Evolutionary conservation across 2,888 invertebrate species (phyloP), one percentile per base, ranked within the genome.

Genomic region (Xylota segnis): DNA sequence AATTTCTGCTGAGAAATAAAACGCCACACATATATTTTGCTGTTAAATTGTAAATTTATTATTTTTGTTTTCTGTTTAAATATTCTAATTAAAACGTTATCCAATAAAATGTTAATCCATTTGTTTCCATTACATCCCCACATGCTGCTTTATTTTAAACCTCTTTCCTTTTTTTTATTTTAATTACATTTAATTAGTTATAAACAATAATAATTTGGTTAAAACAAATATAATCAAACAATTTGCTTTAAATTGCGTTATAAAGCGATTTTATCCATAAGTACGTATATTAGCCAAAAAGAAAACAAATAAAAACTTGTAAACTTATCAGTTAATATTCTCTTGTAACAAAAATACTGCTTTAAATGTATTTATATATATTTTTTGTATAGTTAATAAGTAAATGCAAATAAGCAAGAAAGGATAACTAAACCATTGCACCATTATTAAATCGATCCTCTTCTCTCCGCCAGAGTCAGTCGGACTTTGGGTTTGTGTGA

Each of bases 31-130:
- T 56, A 27, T 76, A 50, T 52, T 79, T 71, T 81, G 75, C 74
- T 81, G 37, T 66, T 71, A 76, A 84, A 84, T 63, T 75, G 65
- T 58, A 66, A 84, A 81, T 84, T 79, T 75, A 84, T 84, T 83
- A 54, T 52, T 61, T 16, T n/a, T n/a, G n/a, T n/a, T n/a, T 59
- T 65, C 27, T 32, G n/a, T 63, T 45, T 27, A 23, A 23, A 47
- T 56, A 29, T 32, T n/a, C 45, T 66, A 18, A 70, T 50, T 74
- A 56, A 75, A 47, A 52, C 16, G 23, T 45, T 72, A 50, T 37
- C 58, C 47, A 56, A 32, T 74, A 27, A 68, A 77, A n/a, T 66
- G 58, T 77, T 78, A 37, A 61, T 77, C 16, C 45, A 45, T 47
- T 68, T 59, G 12, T 27, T 65, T 66, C 27, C 16, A 47, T 70